Evolutionary conservation across 2,797 vertebrate genomes (phyloP).

Genomic region (Darevskia nairensis): DNA sequence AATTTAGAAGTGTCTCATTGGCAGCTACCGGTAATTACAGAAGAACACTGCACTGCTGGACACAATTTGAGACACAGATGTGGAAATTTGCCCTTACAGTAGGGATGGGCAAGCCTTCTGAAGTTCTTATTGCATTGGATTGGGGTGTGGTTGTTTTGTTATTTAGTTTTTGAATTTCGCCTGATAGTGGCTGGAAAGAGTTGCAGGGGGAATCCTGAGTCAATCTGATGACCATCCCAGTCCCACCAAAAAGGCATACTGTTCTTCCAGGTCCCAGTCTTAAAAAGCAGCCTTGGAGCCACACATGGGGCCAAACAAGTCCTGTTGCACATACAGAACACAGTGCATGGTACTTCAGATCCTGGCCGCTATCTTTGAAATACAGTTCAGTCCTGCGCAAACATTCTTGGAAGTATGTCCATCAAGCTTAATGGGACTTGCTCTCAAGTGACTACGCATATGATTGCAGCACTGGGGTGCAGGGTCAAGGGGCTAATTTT

Average conservation of each 20-base stretch:
- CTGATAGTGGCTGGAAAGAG: background rate
- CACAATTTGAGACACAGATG: background rate
- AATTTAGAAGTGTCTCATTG: slow-evolving; percentile 10
- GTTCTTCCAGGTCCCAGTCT: too few relatives aligned
- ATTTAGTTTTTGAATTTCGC: background rate
- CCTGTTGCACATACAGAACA: too few relatives aligned
- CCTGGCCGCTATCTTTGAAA: background rate
- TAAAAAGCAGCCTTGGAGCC: too few relatives aligned
- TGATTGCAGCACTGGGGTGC: background rate
- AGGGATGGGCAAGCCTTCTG: background rate
- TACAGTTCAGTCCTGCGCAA: background rate
- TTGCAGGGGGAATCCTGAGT: background rate
- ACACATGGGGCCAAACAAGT: too few relatives aligned
- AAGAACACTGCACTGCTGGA: background rate
- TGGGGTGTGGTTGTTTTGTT: background rate
- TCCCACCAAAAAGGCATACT: too few relatives aligned
- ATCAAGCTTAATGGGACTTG: too few relatives aligned
- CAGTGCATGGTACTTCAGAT: background rate
- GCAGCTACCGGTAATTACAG: slow-evolving; percentile 16
- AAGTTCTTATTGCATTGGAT: background rate
- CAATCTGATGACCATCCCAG: background rate
- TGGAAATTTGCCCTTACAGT: background rate
- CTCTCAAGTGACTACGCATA: background rate
- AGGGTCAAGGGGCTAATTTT: background rate
- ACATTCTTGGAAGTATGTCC: background rate